Evolutionary conservation across 2,888 invertebrate species (phyloP), one percentile per base, ranked within the genome.

Genomic region (Tethea ocularis): DNA sequence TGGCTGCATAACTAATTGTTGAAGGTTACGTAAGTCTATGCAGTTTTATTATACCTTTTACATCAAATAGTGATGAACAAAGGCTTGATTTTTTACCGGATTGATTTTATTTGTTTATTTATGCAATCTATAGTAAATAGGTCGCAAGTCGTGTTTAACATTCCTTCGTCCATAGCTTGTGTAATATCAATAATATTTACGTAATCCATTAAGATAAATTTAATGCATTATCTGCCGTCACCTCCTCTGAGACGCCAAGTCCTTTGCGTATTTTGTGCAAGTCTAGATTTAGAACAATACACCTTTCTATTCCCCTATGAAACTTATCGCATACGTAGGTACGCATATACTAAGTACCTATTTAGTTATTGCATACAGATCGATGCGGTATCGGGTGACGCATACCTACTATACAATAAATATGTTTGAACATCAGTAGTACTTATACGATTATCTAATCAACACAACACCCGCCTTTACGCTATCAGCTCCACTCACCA

Each of bases 371-470:
- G 65, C 59, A 46, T 46, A 10, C 65, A 57, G 70, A 82, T 83
- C 83, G 77, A 85, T 84, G 69, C 62, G 61, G 76, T 86, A 85
- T 69, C 62, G 61, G 69, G 76, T 86, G 86, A 88, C 86, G 83
- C 83, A 84, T 76, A 26, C 83, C 83, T 76, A 26, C 68, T 61
- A 61, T 61, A 60, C 61, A 52, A 64, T 61, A 58, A 62, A 62
- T 59, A 57, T 29, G 36, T 22, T 26, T 54, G 15, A 20, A 54
- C 13, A 15, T 20, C n/a, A 53, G 33, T 15, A 33, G 36, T 33
- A 22, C 33, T 22, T 20, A 36, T 22, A 36, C 5, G 13, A 33
- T 54, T 54, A 33, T 54, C 24, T 29, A 33, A 33, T 33, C 33
- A 33, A 33, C 33, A 29, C 11, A n/a, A 29, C 52, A 29, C 29